phyloP scores from a whole-genome alignment of 2,888 invertebrate genomes.

The Nomada goodeniana region DNA sequence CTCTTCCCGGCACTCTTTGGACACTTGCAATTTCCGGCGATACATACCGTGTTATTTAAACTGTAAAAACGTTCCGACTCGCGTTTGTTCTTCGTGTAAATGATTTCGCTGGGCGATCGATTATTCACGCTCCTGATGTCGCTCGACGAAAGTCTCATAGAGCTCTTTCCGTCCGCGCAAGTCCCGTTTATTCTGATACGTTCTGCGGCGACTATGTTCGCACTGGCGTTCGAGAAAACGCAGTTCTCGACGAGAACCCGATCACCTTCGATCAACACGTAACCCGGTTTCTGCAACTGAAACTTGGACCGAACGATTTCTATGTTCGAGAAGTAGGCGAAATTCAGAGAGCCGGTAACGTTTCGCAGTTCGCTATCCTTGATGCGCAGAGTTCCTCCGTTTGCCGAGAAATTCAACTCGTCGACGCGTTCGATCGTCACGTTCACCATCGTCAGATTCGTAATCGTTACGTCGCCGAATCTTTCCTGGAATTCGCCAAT shows the following conservation, averaged over 20 bases:
- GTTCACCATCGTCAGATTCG: conserved; percentile 69
- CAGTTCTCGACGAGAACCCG: conserved; percentile 65
- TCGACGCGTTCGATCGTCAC: conserved; percentile 71
- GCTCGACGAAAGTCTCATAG: conserved; percentile 71
- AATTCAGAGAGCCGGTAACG: conserved; percentile 68
- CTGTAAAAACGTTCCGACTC: conserved; percentile 44
- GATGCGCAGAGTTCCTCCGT: conserved; percentile 67
- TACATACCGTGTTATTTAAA: conserved; percentile 76
- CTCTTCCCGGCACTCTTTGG: conserved; percentile 62
- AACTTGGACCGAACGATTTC: conserved; percentile 72
- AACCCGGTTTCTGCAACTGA: conserved; percentile 68
- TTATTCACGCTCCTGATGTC: conserved; percentile 71
- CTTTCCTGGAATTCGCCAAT: conserved; percentile 74
- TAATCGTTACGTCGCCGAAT: conserved; percentile 65
- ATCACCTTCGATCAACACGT: conserved; percentile 70
- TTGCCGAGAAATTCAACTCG: conserved; percentile 68
- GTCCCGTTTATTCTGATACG: conserved; percentile 66
- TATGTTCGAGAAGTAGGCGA: conserved; percentile 70
- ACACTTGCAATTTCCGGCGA: conserved; percentile 77
- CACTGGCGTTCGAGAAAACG: conserved; percentile 73
- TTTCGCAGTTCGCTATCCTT: conserved; percentile 66
- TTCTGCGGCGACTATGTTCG: conserved; percentile 69
- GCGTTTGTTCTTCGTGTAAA: conserved; percentile 63
- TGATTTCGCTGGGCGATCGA: conserved; percentile 75
- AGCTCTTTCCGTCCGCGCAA: conserved; percentile 78